phyloP scores from a whole-genome alignment of 1,140 invertebrate species.

The Bicyclus anynana region DNA sequence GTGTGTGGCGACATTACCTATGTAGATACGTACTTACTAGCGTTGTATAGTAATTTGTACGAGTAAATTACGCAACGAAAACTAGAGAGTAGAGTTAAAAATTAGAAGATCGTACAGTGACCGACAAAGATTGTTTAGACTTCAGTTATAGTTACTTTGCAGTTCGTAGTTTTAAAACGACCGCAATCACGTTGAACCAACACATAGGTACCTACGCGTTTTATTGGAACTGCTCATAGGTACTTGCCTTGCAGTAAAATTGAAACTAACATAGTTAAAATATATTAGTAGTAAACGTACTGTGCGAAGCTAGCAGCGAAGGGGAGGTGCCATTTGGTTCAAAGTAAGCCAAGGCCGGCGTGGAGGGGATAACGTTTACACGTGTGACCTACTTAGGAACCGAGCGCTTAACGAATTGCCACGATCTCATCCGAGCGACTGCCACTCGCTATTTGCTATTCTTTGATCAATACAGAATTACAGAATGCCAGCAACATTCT shows the following conservation, averaged over 20 bases:
- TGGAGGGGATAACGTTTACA: slow-evolving; percentile 73
- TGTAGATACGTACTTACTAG: too few relatives aligned
- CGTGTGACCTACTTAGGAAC: slow-evolving; percentile 71
- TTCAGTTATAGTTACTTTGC: too few relatives aligned
- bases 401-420: slow-evolving; percentile 45
- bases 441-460: slow-evolving; percentile 35
- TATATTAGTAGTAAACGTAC: slow-evolving; percentile 23
- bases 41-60: too few relatives aligned
- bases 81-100: too few relatives aligned
- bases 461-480: slow-evolving; percentile 57
- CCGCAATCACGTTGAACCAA: neutral
- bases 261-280: neutral
- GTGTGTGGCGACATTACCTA: neutral
- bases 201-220: neutral
- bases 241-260: neutral
- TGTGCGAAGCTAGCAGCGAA: slow-evolving; percentile 49
- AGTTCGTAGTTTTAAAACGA: too few relatives aligned
- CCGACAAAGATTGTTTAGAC: too few relatives aligned
- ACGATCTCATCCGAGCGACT: slow-evolving; percentile 50
- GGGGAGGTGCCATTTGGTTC: slow-evolving; percentile 66
- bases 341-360: slow-evolving; percentile 73
- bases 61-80: too few relatives aligned
- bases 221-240: neutral
- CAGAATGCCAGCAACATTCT: slow-evolving; percentile 28
- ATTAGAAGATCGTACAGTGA: too few relatives aligned